Evolutionary conservation across 2,888 invertebrate species (phyloP).

Genomic region (Temnothorax rugatulus): DNA sequence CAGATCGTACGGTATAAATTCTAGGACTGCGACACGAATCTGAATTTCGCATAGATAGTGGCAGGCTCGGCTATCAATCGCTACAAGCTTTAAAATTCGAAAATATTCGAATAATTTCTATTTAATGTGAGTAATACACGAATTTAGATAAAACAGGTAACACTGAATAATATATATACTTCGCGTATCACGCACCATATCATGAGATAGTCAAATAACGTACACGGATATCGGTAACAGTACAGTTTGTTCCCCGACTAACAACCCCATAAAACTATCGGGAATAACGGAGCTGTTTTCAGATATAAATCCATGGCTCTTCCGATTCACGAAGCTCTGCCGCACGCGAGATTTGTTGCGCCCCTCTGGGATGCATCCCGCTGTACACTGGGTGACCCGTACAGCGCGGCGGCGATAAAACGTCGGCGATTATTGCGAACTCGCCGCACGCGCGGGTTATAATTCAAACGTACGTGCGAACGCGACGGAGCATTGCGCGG

Average conservation of each 20-base stretch:
- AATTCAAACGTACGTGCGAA: slow-evolving; percentile 47
- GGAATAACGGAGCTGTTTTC: slow-evolving; percentile 18
- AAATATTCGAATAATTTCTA: slow-evolving; percentile 3
- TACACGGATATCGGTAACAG: background rate
- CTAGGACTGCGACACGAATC: background rate
- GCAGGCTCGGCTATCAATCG: too few relatives aligned
- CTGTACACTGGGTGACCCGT: slow-evolving; percentile 1
- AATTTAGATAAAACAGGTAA: background rate
- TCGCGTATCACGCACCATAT: background rate
- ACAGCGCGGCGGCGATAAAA: slow-evolving; percentile 30
- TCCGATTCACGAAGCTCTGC: background rate
- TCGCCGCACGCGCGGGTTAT: slow-evolving; percentile 38
- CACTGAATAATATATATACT: background rate
- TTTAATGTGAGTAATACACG: background rate
- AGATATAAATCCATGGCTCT: slow-evolving; percentile 19
- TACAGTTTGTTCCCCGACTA: background rate
- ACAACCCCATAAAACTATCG: slow-evolving; percentile 1
- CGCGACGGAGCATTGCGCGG: background rate
- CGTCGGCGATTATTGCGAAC: slow-evolving; percentile 39
- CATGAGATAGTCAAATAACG: background rate
- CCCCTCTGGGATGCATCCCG: slow-evolving; percentile 3
- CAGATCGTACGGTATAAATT: background rate
- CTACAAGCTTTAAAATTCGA: background rate
- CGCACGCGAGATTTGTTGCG: slow-evolving; percentile 16
- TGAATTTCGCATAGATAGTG: background rate